Evolutionary conservation across 2,888 invertebrate species (phyloP).

Genomic region (Diachrysia chrysitis): DNA sequence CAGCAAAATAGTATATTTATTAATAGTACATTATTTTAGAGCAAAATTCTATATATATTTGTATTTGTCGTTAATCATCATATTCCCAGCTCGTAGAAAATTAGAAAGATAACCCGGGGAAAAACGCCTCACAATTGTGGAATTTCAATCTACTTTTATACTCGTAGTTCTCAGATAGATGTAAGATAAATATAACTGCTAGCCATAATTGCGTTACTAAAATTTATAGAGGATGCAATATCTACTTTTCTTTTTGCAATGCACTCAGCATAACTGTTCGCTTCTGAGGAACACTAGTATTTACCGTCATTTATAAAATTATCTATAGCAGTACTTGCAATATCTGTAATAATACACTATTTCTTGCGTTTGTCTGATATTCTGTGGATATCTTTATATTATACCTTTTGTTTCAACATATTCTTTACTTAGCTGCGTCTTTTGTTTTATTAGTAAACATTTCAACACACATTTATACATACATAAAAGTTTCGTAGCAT

Average conservation of each 20-base stretch:
- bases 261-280: constrained; percentile 13
- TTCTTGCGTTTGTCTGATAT: constrained; percentile 11
- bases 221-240: constrained; percentile 14
- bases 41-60: no score
- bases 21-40: no score
- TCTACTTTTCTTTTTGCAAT: constrained; percentile 14
- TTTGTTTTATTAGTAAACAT: not conserved
- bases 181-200: not conserved
- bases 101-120: not conserved
- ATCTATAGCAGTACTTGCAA: constrained; percentile 30
- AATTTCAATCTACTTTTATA: not conserved
- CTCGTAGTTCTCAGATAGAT: not conserved
- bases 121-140: not conserved
- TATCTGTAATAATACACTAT: constrained; percentile 30
- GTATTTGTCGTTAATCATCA: no score
- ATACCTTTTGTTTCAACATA: not conserved
- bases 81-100: no score
- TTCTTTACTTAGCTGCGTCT: not conserved
- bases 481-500: no score
- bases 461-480: no score
- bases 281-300: constrained; percentile 29
- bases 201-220: not conserved
- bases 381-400: constrained; percentile 2
- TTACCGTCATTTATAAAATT: constrained; percentile 30
- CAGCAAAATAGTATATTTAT: no score